Base-by-base conservation (phyloP, 2,888 invertebrate genomes). In the Caenorhabditis sp. region DNA sequence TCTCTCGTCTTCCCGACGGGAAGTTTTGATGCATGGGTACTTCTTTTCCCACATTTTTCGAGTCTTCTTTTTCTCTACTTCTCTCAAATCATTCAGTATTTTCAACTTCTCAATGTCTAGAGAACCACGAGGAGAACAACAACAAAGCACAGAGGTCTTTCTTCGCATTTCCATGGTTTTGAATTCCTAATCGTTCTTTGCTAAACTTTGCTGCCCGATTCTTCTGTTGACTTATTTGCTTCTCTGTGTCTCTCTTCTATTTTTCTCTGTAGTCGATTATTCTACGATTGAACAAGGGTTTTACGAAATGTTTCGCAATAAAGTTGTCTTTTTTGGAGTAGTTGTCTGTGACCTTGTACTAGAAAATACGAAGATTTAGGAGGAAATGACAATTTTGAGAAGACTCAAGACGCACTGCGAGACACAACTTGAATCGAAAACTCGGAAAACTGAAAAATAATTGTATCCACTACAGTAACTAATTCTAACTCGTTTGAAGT, bases 241-340 rank as follows among this genome's bases (percentile, higher is more conserved):
- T 59, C 68, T 77, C 61, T 70, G 16, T 44, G 44, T 64, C 74
- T 75, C 64, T 28, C 24, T 3, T 24, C 10, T 70, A 26, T 47
- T 28, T 19, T 44, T 24, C 44, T 63, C 47, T 63, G 16, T 44
- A 47, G 19, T 41, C 66, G 14, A 54, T 56, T 35, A 31, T 63
- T 64, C 61, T 61, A 51, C 28, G 51, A 63, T 51, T 63, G 54
- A 61, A 58, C 72, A 59, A 47, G 47, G 56, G 28, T 47, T 47
- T 73, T 61, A 38, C 63, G 73, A 73, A 75, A 66, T 44, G 28
- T 75, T 75, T 58, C 64, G 66, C 75, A 66, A 63, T 41, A 26
- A 47, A 54, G 66, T 28, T 47, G 35, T 47, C 22, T 19, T 19
- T 47, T 47, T 47, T 47, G 47, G 47, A 47, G 2, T 47, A 1